phyloP scores from a whole-genome alignment of 1,140 invertebrate species.

The Wiebesia pumilae region DNA sequence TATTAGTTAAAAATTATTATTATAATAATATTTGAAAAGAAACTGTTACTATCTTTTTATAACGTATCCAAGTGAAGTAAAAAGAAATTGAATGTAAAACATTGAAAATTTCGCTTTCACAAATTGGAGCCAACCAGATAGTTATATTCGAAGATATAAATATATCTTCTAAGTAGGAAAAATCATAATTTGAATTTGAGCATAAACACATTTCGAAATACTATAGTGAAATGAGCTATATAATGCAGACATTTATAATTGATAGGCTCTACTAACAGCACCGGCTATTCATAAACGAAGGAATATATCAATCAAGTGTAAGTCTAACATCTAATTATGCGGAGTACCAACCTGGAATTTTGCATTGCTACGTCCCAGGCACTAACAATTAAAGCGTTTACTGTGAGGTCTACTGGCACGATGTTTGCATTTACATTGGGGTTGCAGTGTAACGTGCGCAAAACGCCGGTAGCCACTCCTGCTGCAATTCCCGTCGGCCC shows the following conservation, averaged over 20 bases:
- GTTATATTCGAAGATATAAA: no score
- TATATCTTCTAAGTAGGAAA: no score
- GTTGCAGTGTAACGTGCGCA: conserved; percentile 80
- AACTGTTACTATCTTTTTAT: no score
- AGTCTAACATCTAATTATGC: background rate
- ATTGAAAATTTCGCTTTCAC: no score
- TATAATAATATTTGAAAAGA: no score
- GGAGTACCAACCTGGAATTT: conserved; percentile 56
- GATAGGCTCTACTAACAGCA: no score
- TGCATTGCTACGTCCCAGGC: conserved; percentile 80
- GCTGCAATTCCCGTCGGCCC: conserved; percentile 81
- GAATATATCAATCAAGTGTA: background rate
- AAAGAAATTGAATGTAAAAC: no score
- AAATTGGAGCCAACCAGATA: no score
- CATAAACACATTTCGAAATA: no score
- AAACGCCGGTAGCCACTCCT: conserved; percentile 79
- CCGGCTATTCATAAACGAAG: background rate
- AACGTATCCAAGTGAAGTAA: no score
- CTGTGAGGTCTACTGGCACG: conserved; percentile 86
- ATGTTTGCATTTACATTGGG: conserved; percentile 80
- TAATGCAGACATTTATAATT: background rate
- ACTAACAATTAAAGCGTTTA: conserved; percentile 84
- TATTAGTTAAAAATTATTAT: no score
- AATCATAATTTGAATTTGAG: no score
- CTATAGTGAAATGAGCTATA: background rate